These are phyloP conservation scores for Galago senegalensis DNA, from an alignment of 2,797 vertebrate genomes.

Conservation along the genomic window DNA sequence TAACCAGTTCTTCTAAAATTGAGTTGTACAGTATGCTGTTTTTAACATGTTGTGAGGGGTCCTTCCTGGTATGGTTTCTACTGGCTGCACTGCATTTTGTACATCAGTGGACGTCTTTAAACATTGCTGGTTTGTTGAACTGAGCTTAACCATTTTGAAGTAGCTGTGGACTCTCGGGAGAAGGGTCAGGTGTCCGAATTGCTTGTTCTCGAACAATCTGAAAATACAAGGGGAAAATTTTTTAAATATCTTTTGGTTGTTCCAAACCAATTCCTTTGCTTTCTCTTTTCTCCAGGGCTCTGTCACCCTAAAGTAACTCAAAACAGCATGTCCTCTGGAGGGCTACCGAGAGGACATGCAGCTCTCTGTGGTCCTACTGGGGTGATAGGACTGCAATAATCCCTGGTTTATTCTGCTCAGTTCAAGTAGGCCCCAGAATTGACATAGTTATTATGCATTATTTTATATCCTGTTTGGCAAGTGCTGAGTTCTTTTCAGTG, in stretches of 20 bases:
- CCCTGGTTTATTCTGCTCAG: background rate
- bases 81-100: background rate
- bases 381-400: background rate
- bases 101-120: background rate
- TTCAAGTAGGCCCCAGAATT: background rate
- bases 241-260: background rate
- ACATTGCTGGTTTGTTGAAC: background rate
- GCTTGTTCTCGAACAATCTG: background rate
- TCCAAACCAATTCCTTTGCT: constrained; percentile 2
- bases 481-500: background rate
- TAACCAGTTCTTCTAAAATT: constrained; percentile 1
- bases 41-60: background rate
- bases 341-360: background rate
- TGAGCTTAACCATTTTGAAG: background rate
- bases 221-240: background rate
- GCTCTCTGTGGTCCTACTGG: background rate
- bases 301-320: background rate
- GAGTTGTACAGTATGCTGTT: constrained; percentile 12
- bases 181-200: background rate
- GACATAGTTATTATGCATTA: background rate
- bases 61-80: background rate
- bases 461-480: background rate
- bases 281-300: background rate
- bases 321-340: background rate
- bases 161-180: background rate